phyloP scores from a whole-genome alignment of 2,888 invertebrate genomes.

The Scaptodrosophila latifasciaeformis region DNA sequence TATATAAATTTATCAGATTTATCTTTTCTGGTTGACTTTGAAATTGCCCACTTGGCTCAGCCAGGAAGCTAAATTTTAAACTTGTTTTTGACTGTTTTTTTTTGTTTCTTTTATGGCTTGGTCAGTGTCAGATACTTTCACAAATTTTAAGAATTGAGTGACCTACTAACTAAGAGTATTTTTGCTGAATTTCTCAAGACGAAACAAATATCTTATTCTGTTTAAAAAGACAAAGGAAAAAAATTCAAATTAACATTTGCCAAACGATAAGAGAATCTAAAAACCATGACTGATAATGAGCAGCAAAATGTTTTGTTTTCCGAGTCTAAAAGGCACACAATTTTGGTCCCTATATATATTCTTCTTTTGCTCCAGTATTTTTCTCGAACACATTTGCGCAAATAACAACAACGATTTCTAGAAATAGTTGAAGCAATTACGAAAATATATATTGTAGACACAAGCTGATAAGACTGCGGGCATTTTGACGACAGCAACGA shows the following conservation, averaged over 20 bases:
- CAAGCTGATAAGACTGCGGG: slow-evolving; percentile 52
- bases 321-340: too few species aligned
- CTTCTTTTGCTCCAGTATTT: neutral
- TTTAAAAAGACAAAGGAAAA: too few species aligned
- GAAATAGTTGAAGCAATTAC: slow-evolving; percentile 28
- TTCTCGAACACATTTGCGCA: slow-evolving; percentile 4
- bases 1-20: too few species aligned
- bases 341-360: too few species aligned
- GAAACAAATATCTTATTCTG: too few species aligned
- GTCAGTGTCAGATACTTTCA: slow-evolving; percentile 26
- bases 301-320: too few species aligned
- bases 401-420: neutral
- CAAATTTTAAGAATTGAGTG: slow-evolving; percentile 5
- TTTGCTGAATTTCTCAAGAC: too few species aligned
- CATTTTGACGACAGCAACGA: slow-evolving; percentile 39
- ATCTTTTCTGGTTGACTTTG: slow-evolving; percentile 3
- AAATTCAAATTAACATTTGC: slow-evolving; percentile 8
- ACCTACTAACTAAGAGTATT: too few species aligned
- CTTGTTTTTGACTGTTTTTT: slow-evolving; percentile 11
- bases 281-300: slow-evolving; percentile 3
- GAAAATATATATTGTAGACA: slow-evolving; percentile 27
- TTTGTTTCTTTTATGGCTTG: slow-evolving; percentile 7
- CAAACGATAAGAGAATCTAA: slow-evolving; percentile 8
- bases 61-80: neutral
- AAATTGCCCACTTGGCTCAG: neutral